Base-by-base conservation (phyloP, 2,797 vertebrate species). In the Ispidina lecontei region DNA sequence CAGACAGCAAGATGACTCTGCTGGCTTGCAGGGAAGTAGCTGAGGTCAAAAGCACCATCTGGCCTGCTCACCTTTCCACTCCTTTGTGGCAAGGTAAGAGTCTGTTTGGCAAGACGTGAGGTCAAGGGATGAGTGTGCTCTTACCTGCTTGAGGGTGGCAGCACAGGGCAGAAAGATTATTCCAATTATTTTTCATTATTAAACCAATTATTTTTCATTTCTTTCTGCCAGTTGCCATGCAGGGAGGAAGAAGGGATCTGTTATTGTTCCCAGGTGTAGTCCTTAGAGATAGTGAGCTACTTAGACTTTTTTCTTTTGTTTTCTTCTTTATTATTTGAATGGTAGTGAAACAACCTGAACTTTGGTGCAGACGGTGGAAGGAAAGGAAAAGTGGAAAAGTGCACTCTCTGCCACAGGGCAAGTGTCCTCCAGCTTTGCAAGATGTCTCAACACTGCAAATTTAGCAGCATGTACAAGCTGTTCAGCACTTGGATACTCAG, bases 391-490 rank as follows among this genome's bases (percentile, higher is more conserved):
- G 44, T 12, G 39, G 46, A 41, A 25, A 55, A 87, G 44, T 12
- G 4, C 7, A 4, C 29, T 79, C 41, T 49, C 26, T 71, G 9
- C 26, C 0, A 0, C 46, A 71, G 7, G 37, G 41, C 14, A 56
- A 31, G 28, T 37, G 51, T 46, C 22, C 47, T 64, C 58, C n/a
- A 68, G 64, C 46, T 62, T 35, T 71, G 72, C 3, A 1, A 58
- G 54, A 7, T 55, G 52, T 46, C 56, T 90, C 65, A 59, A 1
- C 25, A 4, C 26, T 28, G n/a, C 18, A 51, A 49, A 83, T 77
- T 23, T 47, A 93, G 58, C 58, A 44, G 14, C 0, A 0, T 12
- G 25, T 46, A 25, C 21, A 2, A 16, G 9, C 29, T 37, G 12
- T 12, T 76, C 31, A 73, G 81, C 26, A 26, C 29, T 39, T 28